Evolutionary conservation across 2,113 vertebrate genomes (phyloP).

Genomic region (Thamnophis sirtalis): DNA sequence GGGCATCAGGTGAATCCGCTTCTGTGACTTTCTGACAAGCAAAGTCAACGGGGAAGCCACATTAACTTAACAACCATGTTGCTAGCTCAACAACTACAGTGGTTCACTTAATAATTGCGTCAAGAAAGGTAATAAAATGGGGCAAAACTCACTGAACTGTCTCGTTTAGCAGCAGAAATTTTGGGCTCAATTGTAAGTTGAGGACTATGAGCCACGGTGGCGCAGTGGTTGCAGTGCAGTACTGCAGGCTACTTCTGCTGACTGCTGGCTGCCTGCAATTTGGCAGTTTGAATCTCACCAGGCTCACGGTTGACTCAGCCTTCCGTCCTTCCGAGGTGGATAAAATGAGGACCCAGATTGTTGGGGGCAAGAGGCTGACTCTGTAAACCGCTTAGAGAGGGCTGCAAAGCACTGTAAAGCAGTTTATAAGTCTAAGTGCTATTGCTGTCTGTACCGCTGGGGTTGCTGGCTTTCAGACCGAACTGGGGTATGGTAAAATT

Average conservation of each 20-base stretch:
- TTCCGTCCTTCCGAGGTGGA: no score
- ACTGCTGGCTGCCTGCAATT: no score
- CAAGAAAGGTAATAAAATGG: not conserved
- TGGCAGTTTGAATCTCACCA: no score
- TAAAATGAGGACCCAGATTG: no score
- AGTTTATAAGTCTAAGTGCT: no score
- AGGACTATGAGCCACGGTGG: no score
- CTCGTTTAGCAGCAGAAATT: not conserved
- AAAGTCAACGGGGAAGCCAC: not conserved
- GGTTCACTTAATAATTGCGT: not conserved
- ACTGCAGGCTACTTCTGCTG: no score
- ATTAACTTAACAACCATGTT: not conserved
- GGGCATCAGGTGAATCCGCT: not conserved
- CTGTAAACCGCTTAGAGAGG: no score
- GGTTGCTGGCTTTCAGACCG: not conserved
- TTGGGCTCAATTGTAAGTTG: not conserved
- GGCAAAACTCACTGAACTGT: not conserved
- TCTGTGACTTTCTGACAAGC: not conserved
- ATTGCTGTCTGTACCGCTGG: not conserved
- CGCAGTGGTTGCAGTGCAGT: no score
- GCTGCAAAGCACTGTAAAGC: no score
- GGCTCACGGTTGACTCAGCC: no score
- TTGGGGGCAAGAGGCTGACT: no score
- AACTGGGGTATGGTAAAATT: not conserved
- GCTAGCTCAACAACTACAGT: not conserved